phyloP scores from a whole-genome alignment of 2,888 invertebrate genomes.

The Cryptus armator region DNA sequence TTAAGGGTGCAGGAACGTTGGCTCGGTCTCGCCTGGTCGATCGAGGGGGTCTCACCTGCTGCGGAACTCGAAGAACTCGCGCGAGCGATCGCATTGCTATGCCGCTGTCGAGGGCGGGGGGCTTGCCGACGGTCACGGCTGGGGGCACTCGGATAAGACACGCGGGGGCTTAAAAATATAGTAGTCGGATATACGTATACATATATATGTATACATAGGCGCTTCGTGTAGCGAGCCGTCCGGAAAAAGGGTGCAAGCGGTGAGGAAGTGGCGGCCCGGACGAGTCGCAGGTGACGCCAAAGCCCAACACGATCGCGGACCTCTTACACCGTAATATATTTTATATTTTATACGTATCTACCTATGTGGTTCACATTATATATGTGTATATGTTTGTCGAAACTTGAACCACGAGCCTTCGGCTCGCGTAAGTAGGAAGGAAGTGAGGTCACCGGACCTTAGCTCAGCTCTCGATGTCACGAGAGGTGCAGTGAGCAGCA shows the following conservation, averaged over 20 bases:
- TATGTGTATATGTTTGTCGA: not conserved
- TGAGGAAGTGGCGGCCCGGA: slow-evolving; percentile 74
- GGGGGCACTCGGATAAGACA: slow-evolving; percentile 75
- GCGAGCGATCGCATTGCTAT: slow-evolving; percentile 40
- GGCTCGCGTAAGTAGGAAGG: slow-evolving; percentile 75
- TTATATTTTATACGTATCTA: slow-evolving; percentile 23
- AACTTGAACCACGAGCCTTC: slow-evolving; percentile 66
- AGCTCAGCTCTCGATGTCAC: slow-evolving; percentile 74
- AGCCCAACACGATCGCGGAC: slow-evolving; percentile 23
- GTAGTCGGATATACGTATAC: slow-evolving; percentile 8
- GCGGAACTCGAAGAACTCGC: slow-evolving; percentile 65
- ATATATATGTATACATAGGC: not conserved
- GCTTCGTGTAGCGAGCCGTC: slow-evolving; percentile 33
- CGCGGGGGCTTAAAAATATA: slow-evolving; percentile 57
- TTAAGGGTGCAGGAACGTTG: slow-evolving; percentile 48
- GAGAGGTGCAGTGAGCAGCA: slow-evolving; percentile 70
- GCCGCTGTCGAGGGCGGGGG: slow-evolving; percentile 13
- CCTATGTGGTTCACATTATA: slow-evolving; percentile 2
- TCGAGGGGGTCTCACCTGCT: slow-evolving; percentile 67
- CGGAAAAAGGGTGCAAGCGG: slow-evolving; percentile 74
- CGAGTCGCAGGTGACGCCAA: slow-evolving; percentile 78
- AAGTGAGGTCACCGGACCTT: slow-evolving; percentile 81
- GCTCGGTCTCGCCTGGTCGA: slow-evolving; percentile 59
- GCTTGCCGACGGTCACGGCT: slow-evolving; percentile 62
- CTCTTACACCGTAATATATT: slow-evolving; percentile 26